Conservation (phyloP, 2,888 invertebrate genomes). For the Sesia bembeciformis region DNA sequence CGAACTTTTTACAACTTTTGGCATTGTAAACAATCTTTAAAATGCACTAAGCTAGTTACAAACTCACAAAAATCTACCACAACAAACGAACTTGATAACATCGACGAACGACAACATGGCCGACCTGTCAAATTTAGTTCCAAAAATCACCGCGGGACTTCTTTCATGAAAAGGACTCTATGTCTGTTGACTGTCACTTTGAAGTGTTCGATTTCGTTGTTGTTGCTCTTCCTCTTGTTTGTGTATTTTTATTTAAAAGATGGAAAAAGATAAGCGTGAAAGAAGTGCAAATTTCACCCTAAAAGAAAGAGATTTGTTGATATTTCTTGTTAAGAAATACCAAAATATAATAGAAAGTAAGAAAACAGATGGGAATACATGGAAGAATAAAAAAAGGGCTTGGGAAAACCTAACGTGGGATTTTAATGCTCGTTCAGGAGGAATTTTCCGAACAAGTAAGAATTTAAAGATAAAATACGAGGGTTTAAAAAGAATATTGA, state of each 20-base stretch:
- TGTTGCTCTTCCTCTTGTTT: no score
- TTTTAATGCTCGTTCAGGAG: constrained; percentile 5
- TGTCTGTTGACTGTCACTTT: no score
- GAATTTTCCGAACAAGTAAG: not conserved
- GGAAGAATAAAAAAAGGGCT: not conserved
- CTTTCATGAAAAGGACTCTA: no score
- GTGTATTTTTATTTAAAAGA: not conserved
- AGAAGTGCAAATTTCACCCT: constrained; percentile 1
- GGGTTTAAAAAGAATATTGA: constrained; percentile 3
- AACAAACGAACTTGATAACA: no score
- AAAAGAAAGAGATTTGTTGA: not conserved
- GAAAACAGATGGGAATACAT: not conserved
- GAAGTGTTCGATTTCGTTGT: no score
- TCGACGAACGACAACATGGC: no score
- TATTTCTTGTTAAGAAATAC: not conserved
- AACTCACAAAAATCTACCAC: no score
- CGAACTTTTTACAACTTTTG: no score
- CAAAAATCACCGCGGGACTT: no score
- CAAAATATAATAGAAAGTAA: not conserved
- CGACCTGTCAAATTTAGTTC: no score
- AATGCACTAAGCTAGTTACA: no score
- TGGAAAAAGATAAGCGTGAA: not conserved
- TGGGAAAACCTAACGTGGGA: constrained; percentile 1
- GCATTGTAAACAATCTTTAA: no score
- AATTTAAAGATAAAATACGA: constrained; percentile 1